Conservation (phyloP, 2,113 vertebrate species). For the Grus americana region DNA sequence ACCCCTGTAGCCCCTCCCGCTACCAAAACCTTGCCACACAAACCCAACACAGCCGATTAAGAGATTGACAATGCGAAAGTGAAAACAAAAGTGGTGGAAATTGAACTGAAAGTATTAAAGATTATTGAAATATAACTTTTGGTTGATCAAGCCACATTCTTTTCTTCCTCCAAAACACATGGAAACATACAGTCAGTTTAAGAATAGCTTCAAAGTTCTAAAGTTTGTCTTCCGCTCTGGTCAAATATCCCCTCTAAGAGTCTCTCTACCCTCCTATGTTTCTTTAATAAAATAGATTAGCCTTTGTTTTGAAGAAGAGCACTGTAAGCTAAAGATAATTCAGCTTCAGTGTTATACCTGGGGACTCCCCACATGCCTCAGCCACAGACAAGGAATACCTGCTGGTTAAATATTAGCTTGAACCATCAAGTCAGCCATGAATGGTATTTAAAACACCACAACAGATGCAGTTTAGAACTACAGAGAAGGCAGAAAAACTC, state of each 20-base stretch:
- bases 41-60: not conserved
- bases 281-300: not conserved
- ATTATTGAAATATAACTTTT: not conserved
- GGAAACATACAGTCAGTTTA: not conserved
- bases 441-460: not conserved
- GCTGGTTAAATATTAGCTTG: not conserved
- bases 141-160: not conserved
- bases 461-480: not conserved
- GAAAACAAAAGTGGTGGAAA: not conserved
- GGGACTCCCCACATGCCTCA: not conserved
- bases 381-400: not conserved
- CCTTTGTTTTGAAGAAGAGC: not conserved
- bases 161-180: not conserved
- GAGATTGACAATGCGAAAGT: not conserved
- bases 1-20: too few relatives aligned
- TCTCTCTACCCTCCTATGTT: not conserved
- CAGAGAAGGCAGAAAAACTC: not conserved
- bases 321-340: not conserved
- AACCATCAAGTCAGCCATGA: not conserved
- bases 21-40: too few relatives aligned
- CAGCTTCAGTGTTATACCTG: not conserved
- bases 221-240: not conserved
- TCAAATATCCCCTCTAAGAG: not conserved
- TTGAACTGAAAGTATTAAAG: not conserved
- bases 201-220: not conserved